Evolutionary conservation across 2,797 vertebrate species (phyloP), one percentile per base, ranked within the genome.

Genomic region (Hippocampus kuda): DNA sequence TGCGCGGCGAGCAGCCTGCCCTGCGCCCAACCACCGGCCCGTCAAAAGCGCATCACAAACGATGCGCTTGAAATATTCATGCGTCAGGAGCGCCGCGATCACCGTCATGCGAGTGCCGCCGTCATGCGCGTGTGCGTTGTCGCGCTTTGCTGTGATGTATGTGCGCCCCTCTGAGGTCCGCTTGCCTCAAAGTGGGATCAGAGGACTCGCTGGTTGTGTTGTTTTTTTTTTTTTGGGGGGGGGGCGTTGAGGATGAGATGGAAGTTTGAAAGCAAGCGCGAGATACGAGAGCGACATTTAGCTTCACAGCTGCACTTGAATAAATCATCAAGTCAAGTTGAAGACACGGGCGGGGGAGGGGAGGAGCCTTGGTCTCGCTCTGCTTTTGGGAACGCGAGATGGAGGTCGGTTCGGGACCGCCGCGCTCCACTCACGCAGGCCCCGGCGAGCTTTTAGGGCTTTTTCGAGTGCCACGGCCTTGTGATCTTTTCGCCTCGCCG

Each of bases 11-110:
- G 22, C 30, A 3, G n/a, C 38, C 6, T 67, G 12, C 70, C 76
- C 85, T 66, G 77, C 72, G 79, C 83, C 84, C 82, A 72, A 81
- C 85, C 86, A 83, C 76, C 76, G 85, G 85, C 86, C 76, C 34
- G 1, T 38, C 6, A 8, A 38, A 38, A 38, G 84, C 83, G 81
- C 81, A 85, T 85, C 83, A 80, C 85, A 90, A 88, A 88, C 84
- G 80, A 86, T 85, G 79, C 85, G 87, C 86, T 88, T 88, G 84
- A 90, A 90, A 89, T 89, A 90, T 89, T 89, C 83, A 88, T 88
- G 85, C 81, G 83, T 86, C 85, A 82, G 34, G 85, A 72, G 79
- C 79, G 74, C 81, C 72, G 81, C 85, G 78, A 80, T 83, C 82
- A 68, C 82, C 82, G 24, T 12, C 11, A 13, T 13, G 56, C 11